These are phyloP conservation scores for Musca vetustissima DNA, from an alignment of 1,140 invertebrate species.

Conservation along the genomic window DNA sequence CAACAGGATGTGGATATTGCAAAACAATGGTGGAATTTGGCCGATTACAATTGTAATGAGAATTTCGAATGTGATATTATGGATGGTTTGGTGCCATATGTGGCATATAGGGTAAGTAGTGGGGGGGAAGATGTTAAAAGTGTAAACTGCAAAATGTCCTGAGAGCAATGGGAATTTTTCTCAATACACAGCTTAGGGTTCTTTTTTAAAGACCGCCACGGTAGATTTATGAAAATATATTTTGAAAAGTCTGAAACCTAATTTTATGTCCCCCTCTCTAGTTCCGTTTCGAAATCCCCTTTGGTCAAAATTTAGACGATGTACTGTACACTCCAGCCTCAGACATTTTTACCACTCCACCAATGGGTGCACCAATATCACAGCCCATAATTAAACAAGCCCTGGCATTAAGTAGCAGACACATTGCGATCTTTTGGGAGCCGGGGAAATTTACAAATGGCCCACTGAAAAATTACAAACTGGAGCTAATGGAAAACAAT, in stretches of 20 bases:
- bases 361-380: slow-evolving; percentile 72
- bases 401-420: slow-evolving; percentile 77
- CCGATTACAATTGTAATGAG: slow-evolving; percentile 58
- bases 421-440: slow-evolving; percentile 85
- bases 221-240: no score
- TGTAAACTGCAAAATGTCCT: no score
- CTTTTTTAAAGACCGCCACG: no score
- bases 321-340: slow-evolving; percentile 78
- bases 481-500: slow-evolving; percentile 59
- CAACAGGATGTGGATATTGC: neutral
- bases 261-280: slow-evolving; percentile 32
- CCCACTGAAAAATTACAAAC: slow-evolving; percentile 67
- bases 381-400: slow-evolving; percentile 72
- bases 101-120: slow-evolving; percentile 77
- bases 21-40: slow-evolving; percentile 61
- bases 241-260: neutral
- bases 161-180: neutral
- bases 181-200: neutral
- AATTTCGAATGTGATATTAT: slow-evolving; percentile 56
- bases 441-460: slow-evolving; percentile 85
- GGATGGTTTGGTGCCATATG: slow-evolving; percentile 79
- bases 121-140: neutral
- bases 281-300: slow-evolving; percentile 81
- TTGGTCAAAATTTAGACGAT: slow-evolving; percentile 67
- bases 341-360: slow-evolving; percentile 76